These are phyloP conservation scores for Candoia aspera DNA, from an alignment of 2,113 vertebrate species.

Conservation along the genomic window DNA sequence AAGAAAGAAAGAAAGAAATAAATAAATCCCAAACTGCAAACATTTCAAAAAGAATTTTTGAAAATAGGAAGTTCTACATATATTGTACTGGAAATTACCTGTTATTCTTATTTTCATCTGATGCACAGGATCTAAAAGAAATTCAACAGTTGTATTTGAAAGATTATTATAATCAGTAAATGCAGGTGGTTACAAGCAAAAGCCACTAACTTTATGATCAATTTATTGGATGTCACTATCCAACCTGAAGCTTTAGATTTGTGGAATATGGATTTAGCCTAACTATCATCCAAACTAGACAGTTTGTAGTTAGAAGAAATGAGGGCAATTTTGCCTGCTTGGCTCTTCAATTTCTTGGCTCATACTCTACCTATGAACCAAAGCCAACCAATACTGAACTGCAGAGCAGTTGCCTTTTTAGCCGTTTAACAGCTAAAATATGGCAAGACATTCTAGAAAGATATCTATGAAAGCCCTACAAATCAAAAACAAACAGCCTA, in stretches of 20 bases:
- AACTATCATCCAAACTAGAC: background rate
- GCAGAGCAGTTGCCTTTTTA: background rate
- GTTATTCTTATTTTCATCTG: rapidly evolving
- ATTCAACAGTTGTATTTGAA: background rate
- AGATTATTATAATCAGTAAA: background rate
- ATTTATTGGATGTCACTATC: background rate
- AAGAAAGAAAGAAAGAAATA: too few species aligned
- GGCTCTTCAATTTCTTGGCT: background rate
- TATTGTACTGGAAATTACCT: constrained; percentile 49
- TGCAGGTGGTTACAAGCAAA: too few species aligned
- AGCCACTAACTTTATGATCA: background rate
- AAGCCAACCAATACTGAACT: background rate
- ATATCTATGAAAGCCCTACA: background rate
- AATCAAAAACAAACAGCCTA: too few species aligned
- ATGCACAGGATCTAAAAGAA: constrained; percentile 36
- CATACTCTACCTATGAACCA: background rate
- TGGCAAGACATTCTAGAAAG: background rate
- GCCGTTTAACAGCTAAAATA: background rate
- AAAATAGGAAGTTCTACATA: background rate
- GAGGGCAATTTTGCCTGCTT: background rate
- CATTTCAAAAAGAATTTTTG: background rate
- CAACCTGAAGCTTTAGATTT: background rate
- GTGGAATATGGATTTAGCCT: too few species aligned
- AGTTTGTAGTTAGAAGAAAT: background rate
- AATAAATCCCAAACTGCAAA: background rate